Evolutionary conservation across 1,140 invertebrate species (phyloP).

Genomic region (honey bee (Apis mellifera)): DNA sequence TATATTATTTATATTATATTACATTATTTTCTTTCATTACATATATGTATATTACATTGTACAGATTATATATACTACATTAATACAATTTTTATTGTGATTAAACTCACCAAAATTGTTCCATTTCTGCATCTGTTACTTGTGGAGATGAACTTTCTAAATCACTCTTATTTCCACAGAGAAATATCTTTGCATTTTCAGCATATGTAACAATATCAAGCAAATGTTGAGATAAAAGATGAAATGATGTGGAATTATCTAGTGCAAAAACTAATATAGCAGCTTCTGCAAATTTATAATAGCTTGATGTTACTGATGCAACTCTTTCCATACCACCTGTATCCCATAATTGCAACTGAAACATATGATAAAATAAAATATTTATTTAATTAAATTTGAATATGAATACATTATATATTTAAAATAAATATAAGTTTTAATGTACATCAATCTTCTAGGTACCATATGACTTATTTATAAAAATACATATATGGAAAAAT

Average conservation of each 20-base stretch:
- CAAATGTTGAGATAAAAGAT: conserved; percentile 94
- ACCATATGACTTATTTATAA: neutral
- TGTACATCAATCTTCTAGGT: neutral
- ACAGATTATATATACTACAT: no score
- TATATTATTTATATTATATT: no score
- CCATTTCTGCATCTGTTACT: conserved; percentile 94
- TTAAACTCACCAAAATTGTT: conserved; percentile 89
- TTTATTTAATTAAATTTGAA: conserved; percentile 4
- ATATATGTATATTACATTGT: neutral
- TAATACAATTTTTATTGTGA: neutral
- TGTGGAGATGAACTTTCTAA: conserved; percentile 86
- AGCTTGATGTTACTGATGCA: conserved; percentile 95
- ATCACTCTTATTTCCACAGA: conserved; percentile 95
- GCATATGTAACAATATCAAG: conserved; percentile 95
- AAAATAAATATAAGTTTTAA: neutral
- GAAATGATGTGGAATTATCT: conserved; percentile 95
- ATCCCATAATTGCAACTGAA: conserved; percentile 94
- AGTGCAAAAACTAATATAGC: conserved; percentile 94
- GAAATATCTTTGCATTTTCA: conserved; percentile 95
- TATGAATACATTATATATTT: neutral
- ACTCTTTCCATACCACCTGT: conserved; percentile 97
- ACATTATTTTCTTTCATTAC: neutral
- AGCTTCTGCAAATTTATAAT: conserved; percentile 96
- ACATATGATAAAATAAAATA: conserved; percentile 58
- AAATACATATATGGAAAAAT: neutral